Base-by-base conservation (phyloP, 2,797 vertebrate species). In the Dendrocincla fuliginosa region DNA sequence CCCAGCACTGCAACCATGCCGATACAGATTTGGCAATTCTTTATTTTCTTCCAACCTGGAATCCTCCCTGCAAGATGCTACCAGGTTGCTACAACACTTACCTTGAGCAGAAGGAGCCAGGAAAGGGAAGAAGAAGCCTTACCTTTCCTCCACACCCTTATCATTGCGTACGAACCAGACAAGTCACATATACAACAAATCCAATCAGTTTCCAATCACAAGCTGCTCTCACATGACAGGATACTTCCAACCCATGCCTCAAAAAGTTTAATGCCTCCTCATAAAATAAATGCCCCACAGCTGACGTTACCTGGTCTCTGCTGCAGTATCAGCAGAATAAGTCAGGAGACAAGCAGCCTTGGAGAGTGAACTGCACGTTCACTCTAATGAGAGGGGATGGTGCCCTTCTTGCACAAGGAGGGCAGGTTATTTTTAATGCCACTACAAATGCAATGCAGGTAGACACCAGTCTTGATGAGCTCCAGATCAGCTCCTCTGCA, bases 51-150 rank as follows among this genome's bases (percentile, higher is more conserved):
- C 16, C 55, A 78, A 41, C 19, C 27, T 53, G 6, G n/a, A 95
- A 77, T 60, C 46, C 18, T 91, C n/a, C 49, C n/a, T 20, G 13
- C 32, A 71, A 73, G 61, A 32, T 35, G n/a, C 61, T 42, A 42
- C n/a, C 13, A 49, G 50, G 35, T 27, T 71, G 55, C 35, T 75
- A 33, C 37, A 35, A 49, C 50, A 67, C 87, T 77, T 64, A 91
- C 85, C 90, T 84, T 25, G 55, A 90, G 83, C 74, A 91, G 49
- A n/a, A 74, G 65, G 49, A 89, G 73, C n/a, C 68, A 75, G n/a
- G 35, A 55, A 64, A 85, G 68, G 27, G 28, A 89, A 93, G 56
- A 14, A 94, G 32, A 47, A 85, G 73, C 27, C 53, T 53, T 15
- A 42, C 8, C 28, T 78, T 65, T 57, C 13, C 53, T 42, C 25